Evolutionary conservation across 2,888 invertebrate genomes (phyloP), one percentile per base, ranked within the genome.

Genomic region (Metopia argyrocephala): DNA sequence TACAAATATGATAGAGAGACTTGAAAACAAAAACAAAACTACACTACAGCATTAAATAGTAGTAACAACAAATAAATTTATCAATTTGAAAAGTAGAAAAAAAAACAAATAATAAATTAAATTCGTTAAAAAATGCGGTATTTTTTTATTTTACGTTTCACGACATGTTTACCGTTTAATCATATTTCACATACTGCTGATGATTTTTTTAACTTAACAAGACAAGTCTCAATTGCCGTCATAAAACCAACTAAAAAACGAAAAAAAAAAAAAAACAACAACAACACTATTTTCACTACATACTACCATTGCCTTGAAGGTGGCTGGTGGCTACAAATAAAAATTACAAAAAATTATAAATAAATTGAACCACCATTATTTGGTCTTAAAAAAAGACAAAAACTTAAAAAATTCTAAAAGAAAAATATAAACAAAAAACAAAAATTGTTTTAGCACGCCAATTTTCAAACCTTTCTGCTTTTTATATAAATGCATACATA

Each of bases 161-260:
- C 81, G 78, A 89, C 90, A 89, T 90, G 89, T 89, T 89, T 85
- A 87, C 86, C 87, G 88, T 87, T 85, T 88, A 89, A 88, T 89
- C 87, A 88, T 88, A 88, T 86, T 88, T 89, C 86, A 86, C 87
- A 86, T 86, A 90, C 89, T 89, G 87, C 31, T 62, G 74, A 70
- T 66, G 70, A 81, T 46, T 80, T 78, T 80, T 74, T 59, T 65
- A 69, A 69, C 69, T 56, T 70, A 59, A 56, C 74, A 66, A 81
- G 74, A 78, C 76, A 69, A 70, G 78, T 74, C 80, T 38, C 38
- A 38, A 38, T 38, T 81, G 74, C 59, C 62, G 66, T 66, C 61
- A 62, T 54, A 38, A 76, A 69, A 48, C 65, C 15, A 62, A 27
- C 46, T 48, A 56, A 73, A 59, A 52, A 57, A 81, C 27, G 57